These are phyloP conservation scores for Nomada hirtipes DNA, from an alignment of 2,888 invertebrate genomes.

Conservation along the genomic window DNA sequence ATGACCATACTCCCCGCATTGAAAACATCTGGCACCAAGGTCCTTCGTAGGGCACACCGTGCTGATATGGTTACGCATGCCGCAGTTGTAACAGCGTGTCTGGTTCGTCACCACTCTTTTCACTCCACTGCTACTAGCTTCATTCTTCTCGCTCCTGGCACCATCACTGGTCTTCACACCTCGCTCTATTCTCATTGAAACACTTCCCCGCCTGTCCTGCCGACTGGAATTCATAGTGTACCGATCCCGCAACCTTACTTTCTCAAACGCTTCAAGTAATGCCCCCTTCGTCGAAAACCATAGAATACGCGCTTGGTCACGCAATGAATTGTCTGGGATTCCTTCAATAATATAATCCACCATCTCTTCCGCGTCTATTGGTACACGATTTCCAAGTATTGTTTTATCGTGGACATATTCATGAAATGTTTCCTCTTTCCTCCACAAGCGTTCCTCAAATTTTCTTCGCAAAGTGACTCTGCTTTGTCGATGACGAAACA, in stretches of 20 bases:
- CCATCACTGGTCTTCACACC: no score
- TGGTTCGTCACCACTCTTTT: no score
- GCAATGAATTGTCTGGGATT: background rate
- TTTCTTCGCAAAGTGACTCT: background rate
- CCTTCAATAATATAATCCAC: background rate
- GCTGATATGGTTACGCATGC: background rate
- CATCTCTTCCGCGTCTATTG: background rate
- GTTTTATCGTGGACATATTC: background rate
- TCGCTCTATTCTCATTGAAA: background rate
- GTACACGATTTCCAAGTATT: slow-evolving; percentile 7
- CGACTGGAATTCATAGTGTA: background rate
- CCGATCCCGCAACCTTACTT: background rate
- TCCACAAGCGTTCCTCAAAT: slow-evolving; percentile 5
- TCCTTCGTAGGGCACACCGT: background rate
- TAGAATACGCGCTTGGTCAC: background rate
- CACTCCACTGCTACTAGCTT: background rate
- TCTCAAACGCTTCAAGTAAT: slow-evolving; percentile 1
- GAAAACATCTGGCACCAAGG: slow-evolving; percentile 3
- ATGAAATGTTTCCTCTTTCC: background rate
- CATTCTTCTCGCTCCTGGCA: background rate
- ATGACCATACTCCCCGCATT: slow-evolving; percentile 6
- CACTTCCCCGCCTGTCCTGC: background rate
- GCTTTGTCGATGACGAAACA: background rate
- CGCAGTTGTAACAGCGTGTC: background rate
- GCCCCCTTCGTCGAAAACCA: no score